Evolutionary conservation across 2,888 invertebrate genomes (phyloP).

Genomic region (Coenonympha arcania): DNA sequence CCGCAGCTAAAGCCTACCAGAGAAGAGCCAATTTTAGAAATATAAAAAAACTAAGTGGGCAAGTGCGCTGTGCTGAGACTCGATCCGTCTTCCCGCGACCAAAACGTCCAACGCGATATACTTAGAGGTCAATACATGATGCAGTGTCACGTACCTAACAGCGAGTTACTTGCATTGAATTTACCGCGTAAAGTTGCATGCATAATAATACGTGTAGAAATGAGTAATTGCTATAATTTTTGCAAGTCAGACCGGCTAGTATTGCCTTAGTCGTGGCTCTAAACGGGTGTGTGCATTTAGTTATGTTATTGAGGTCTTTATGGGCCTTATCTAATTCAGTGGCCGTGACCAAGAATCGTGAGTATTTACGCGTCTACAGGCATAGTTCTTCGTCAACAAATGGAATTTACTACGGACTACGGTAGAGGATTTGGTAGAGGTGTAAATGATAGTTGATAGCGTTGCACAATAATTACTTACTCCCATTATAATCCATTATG

Average conservation of each 20-base stretch:
- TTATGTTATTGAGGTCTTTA: constrained; percentile 47
- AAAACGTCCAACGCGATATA: too few relatives aligned
- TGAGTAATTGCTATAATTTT: background rate
- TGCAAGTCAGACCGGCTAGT: constrained; percentile 11
- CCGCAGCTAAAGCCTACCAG: too few relatives aligned
- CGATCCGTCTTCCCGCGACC: too few relatives aligned
- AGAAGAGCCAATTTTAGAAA: too few relatives aligned
- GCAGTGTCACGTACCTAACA: too few relatives aligned
- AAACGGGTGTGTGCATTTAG: constrained; percentile 22
- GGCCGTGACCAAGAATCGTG: constrained; percentile 37
- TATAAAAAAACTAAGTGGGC: too few relatives aligned
- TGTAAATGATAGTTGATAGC: background rate
- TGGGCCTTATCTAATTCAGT: constrained; percentile 34
- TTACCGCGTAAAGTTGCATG: constrained; percentile 13
- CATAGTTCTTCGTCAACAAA: background rate
- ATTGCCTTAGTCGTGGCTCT: constrained; percentile 10
- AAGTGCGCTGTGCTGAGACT: too few relatives aligned
- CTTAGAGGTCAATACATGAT: background rate
- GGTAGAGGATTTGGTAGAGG: background rate
- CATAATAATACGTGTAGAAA: background rate
- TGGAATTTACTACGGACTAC: background rate
- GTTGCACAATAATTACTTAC: background rate
- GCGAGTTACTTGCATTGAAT: constrained; percentile 9
- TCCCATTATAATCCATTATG: too few relatives aligned
- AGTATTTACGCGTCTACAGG: constrained; percentile 32